Percentiles rank a stretch among this genome's conserved stretches.
These are phyloP conservation scores for Mus minutoides DNA, from an alignment of 2,797 vertebrate genomes.

Conservation along the genomic window DNA sequence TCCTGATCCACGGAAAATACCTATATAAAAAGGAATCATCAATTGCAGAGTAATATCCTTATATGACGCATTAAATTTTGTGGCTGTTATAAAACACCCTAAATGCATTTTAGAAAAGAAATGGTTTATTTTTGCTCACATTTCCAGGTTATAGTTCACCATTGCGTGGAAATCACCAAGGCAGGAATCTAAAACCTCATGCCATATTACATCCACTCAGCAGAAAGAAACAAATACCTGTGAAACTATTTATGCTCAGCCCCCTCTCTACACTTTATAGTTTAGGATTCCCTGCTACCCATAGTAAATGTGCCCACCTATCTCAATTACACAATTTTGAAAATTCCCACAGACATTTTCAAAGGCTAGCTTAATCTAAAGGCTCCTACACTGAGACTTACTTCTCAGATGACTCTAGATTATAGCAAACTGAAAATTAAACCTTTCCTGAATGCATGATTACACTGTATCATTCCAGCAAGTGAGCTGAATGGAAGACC, in stretches of 20 bases:
- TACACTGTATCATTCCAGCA: rapidly evolving
- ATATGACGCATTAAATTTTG: too few species aligned
- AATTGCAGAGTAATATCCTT: background rate
- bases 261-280: background rate
- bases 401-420: too few species aligned
- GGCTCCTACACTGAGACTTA: too few species aligned
- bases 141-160: background rate
- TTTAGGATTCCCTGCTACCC: background rate
- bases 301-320: too few species aligned
- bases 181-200: background rate
- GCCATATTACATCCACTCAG: background rate
- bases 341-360: too few species aligned
- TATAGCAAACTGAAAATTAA: background rate
- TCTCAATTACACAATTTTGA: too few species aligned
- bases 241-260: background rate
- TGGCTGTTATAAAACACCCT: background rate
- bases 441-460: background rate
- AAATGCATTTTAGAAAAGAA: background rate
- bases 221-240: background rate
- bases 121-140: background rate
- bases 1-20: background rate
- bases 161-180: background rate
- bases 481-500: rapidly evolving
- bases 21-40: background rate
- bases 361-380: too few species aligned